Base-by-base conservation (phyloP, 2,888 invertebrate genomes). In the Leucoptera coffeella region DNA sequence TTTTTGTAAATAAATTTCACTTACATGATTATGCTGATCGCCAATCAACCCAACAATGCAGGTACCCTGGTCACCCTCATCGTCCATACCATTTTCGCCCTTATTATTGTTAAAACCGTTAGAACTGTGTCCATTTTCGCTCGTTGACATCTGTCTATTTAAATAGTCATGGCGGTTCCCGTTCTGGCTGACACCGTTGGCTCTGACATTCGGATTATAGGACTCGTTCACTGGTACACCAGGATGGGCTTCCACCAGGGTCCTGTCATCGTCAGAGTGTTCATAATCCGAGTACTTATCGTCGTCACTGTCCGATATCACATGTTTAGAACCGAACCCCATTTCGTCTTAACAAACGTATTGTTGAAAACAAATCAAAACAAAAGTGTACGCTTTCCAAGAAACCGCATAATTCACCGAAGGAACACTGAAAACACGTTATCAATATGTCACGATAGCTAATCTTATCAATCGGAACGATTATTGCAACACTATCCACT, bases 11-110 rank as follows among this genome's bases (percentile, higher is more conserved):
- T n/a, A n/a, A n/a, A 6, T 7, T 17, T 17, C 53, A 64, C 73
- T 33, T 69, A 74, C 74, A 52, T 73, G 58, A 40, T 56, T 61
- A 28, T 71, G 69, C 39, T 69, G 73, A 35, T 61, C 69, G 30
- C 73, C 74, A 19, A 75, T 54, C 39, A 73, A 72, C 29, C 71
- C 73, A 26, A 74, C 64, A 35, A 74, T 73, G 27, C 64, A 69
- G 25, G 62, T 56, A 36, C 55, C 65, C 33, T 60, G 60, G 20
- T 61, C 61, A 22, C 56, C 50, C 30, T 61, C 57, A n/a, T 60
- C 56, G 36, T 61, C 61, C 23, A 29, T 32, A 27, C 40, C 34
- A 13, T 36, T 34, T 29, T 43, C 36, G 24, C 32, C 31, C 27
- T 32, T 32, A 29, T 35, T 45, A 29, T 39, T 38, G 32, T 37